Percentiles rank a stretch among this genome's conserved stretches.
Conservation (phyloP, 1,140 invertebrate genomes). For the Panagrolaimus sp. region DNA sequence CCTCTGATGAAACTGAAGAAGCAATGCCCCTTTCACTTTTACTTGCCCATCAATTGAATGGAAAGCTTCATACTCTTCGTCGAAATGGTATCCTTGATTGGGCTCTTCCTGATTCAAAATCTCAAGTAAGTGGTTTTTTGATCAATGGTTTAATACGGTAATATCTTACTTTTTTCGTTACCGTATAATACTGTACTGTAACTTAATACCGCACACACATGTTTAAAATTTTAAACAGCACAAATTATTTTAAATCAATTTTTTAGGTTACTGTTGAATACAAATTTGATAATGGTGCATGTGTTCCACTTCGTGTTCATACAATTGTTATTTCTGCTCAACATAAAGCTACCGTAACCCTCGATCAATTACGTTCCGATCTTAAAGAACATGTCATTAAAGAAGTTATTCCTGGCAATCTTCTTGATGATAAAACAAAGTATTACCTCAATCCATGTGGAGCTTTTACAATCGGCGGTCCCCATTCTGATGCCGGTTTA, state of each 20-base stretch:
- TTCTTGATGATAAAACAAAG: constrained; percentile 80
- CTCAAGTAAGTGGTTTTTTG: constrained; percentile 71
- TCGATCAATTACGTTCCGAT: constrained; percentile 77
- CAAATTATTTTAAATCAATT: too few relatives aligned
- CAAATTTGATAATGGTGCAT: constrained; percentile 66
- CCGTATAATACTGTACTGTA: too few relatives aligned
- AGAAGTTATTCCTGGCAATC: constrained; percentile 82
- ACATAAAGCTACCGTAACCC: constrained; percentile 81
- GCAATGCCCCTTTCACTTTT: constrained; percentile 95
- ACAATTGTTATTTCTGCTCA: constrained; percentile 94
- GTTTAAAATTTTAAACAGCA: too few relatives aligned
- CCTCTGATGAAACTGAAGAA: constrained; percentile 88
- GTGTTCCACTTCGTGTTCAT: constrained; percentile 85
- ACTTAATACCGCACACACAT: too few relatives aligned
- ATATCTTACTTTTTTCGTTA: too few relatives aligned
- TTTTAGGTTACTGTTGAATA: constrained; percentile 64
- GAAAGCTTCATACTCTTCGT: constrained; percentile 81
- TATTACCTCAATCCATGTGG: constrained; percentile 96
- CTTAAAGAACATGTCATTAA: constrained; percentile 86
- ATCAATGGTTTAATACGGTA: too few relatives aligned
- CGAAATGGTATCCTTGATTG: constrained; percentile 83
- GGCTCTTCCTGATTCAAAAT: constrained; percentile 96
- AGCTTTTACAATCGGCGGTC: constrained; percentile 69
- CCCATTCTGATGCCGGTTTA: constrained; percentile 82
- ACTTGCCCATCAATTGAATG: constrained; percentile 86